phyloP scores from a whole-genome alignment of 1,140 invertebrate genomes.

The Spodoptera litura region DNA sequence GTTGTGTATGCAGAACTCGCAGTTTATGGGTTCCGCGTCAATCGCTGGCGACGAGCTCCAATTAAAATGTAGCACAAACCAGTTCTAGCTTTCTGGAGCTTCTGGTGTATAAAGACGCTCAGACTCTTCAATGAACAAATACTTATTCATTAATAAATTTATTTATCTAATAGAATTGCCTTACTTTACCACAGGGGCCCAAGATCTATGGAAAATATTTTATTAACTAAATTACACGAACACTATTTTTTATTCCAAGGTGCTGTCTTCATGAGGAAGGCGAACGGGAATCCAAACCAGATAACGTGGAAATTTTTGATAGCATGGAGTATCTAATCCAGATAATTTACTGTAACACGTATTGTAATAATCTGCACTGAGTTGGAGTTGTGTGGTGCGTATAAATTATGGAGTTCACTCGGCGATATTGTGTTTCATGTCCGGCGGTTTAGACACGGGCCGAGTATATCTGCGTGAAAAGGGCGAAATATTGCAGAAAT shows the following conservation, averaged over 20 bases:
- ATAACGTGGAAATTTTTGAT: slow-evolving; percentile 4
- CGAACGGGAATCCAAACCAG: not conserved
- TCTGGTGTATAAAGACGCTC: slow-evolving; percentile 56
- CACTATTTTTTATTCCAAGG: too few species aligned
- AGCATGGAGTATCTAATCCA: not conserved
- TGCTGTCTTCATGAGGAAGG: too few species aligned
- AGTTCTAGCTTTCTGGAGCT: slow-evolving; percentile 54
- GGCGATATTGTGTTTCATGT: slow-evolving; percentile 85
- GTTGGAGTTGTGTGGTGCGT: slow-evolving; percentile 65
- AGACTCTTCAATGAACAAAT: slow-evolving; percentile 46
- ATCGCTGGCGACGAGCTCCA: slow-evolving; percentile 60
- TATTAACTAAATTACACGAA: too few species aligned
- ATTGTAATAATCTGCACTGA: slow-evolving; percentile 70
- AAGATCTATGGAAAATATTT: too few species aligned
- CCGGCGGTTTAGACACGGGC: slow-evolving; percentile 79
- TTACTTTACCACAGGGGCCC: too few species aligned
- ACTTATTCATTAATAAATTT: too few species aligned
- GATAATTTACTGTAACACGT: slow-evolving; percentile 68
- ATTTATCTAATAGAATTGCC: too few species aligned
- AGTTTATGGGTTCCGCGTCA: slow-evolving; percentile 52
- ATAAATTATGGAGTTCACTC: slow-evolving; percentile 82
- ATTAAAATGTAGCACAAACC: slow-evolving; percentile 74
- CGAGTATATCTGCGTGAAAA: slow-evolving; percentile 82
- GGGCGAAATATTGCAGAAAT: slow-evolving; percentile 85
- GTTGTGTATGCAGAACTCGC: slow-evolving; percentile 18